These are phyloP conservation scores for Tetraneura akinire DNA, from an alignment of 1,140 invertebrate genomes.

Conservation along the genomic window DNA sequence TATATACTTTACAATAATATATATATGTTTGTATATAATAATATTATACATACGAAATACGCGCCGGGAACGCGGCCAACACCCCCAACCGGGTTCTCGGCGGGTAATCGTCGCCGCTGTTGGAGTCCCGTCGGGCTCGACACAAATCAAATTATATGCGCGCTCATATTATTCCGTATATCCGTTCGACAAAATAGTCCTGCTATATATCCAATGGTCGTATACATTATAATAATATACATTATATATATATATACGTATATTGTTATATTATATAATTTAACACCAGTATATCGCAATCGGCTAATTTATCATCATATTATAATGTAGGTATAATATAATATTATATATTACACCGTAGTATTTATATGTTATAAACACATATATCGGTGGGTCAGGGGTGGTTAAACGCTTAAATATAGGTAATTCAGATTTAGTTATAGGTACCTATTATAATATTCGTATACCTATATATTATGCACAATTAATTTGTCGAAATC, in stretches of 20 bases:
- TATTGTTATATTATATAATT: constrained; percentile 41
- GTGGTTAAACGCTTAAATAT: too few species aligned
- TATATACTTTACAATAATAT: not conserved
- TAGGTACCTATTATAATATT: too few species aligned
- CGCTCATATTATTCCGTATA: constrained; percentile 42
- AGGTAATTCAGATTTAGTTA: too few species aligned
- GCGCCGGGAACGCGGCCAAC: constrained; percentile 8
- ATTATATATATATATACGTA: too few species aligned
- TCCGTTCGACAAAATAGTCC: constrained; percentile 35
- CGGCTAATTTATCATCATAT: constrained; percentile 40
- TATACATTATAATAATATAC: too few species aligned
- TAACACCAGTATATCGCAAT: constrained; percentile 28
- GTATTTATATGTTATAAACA: not conserved
- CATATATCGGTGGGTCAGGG: too few species aligned
- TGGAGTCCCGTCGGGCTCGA: constrained; percentile 21
- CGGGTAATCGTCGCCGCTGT: constrained; percentile 39
- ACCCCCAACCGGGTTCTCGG: constrained; percentile 40
- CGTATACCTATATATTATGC: too few species aligned
- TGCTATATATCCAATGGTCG: not conserved
- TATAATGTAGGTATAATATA: not conserved
- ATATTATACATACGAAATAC: not conserved
- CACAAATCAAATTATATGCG: constrained; percentile 46
- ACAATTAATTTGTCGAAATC: too few species aligned
- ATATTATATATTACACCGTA: not conserved
- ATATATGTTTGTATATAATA: not conserved